These are phyloP conservation scores for Sphaerophoria taeniata DNA, from an alignment of 2,888 invertebrate species.

Conservation along the genomic window DNA sequence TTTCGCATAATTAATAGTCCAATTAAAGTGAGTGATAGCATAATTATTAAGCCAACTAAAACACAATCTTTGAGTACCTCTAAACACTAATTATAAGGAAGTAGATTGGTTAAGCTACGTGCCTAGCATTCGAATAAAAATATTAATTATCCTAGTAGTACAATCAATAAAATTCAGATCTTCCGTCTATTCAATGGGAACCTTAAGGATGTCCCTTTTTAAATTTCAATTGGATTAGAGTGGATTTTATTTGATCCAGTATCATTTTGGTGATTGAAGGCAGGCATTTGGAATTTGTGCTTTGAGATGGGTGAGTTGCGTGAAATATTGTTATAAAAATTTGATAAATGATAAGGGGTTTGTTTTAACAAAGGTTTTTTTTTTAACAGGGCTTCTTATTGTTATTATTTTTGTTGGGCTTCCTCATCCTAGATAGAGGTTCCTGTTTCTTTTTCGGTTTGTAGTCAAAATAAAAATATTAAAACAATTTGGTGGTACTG, in stretches of 20 bases:
- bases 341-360: constrained; percentile 13
- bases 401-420: too few relatives aligned
- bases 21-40: background rate
- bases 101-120: constrained; percentile 42
- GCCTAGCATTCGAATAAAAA: constrained; percentile 35
- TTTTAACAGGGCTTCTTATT: too few relatives aligned
- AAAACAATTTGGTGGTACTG: too few relatives aligned
- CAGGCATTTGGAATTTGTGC: constrained; percentile 5
- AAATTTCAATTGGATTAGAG: constrained; percentile 34
- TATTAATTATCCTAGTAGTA: background rate
- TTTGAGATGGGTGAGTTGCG: constrained; percentile 13
- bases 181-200: background rate
- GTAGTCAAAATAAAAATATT: too few relatives aligned
- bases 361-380: background rate
- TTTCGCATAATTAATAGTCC: too few relatives aligned
- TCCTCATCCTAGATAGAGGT: too few relatives aligned
- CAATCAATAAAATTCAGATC: constrained; percentile 1
- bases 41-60: background rate
- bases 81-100: background rate
- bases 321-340: constrained; percentile 25
- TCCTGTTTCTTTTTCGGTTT: too few relatives aligned
- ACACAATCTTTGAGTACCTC: background rate
- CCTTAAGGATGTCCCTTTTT: constrained; percentile 21
- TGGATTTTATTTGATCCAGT: constrained; percentile 16
- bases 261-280: constrained; percentile 43